These are phyloP conservation scores for Coelogynopora nodosa DNA, from an alignment of 2,888 invertebrate species.

Conservation along the genomic window DNA sequence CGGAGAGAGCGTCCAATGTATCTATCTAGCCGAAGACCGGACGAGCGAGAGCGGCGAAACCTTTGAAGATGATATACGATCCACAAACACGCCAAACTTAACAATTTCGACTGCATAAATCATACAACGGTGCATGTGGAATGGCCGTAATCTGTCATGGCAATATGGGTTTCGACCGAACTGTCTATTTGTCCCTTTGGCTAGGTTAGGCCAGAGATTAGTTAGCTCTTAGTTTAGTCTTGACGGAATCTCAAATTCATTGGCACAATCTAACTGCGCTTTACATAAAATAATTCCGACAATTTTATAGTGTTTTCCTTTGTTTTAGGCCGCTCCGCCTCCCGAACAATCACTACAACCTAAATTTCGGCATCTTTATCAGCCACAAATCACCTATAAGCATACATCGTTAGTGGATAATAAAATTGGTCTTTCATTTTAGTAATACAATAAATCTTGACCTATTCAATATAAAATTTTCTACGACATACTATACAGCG, in stretches of 20 bases:
- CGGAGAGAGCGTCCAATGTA: not conserved
- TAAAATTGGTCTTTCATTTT: too few species aligned
- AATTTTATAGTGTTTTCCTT: not conserved
- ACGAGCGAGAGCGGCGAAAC: conserved; percentile 7
- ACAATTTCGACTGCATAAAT: conserved; percentile 16
- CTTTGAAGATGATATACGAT: conserved; percentile 31
- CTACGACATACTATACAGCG: too few species aligned
- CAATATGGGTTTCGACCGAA: not conserved
- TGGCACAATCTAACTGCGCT: not conserved
- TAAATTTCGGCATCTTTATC: too few species aligned
- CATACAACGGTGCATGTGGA: conserved; percentile 10
- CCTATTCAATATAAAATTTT: too few species aligned
- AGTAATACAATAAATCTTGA: too few species aligned
- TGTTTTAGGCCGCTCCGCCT: not conserved
- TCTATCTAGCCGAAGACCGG: not conserved
- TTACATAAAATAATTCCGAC: too few species aligned
- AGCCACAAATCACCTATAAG: not conserved
- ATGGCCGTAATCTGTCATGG: conserved; percentile 23
- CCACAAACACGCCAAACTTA: conserved; percentile 22
- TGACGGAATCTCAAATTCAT: not conserved
- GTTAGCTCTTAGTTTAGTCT: not conserved
- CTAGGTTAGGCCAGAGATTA: not conserved
- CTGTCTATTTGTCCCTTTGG: not conserved
- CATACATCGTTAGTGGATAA: not conserved
- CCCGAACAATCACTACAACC: too few species aligned